Evolutionary conservation across 2,888 invertebrate species (phyloP), one percentile per base, ranked within the genome.

Genomic region (Aphidoletes aphidimyza): DNA sequence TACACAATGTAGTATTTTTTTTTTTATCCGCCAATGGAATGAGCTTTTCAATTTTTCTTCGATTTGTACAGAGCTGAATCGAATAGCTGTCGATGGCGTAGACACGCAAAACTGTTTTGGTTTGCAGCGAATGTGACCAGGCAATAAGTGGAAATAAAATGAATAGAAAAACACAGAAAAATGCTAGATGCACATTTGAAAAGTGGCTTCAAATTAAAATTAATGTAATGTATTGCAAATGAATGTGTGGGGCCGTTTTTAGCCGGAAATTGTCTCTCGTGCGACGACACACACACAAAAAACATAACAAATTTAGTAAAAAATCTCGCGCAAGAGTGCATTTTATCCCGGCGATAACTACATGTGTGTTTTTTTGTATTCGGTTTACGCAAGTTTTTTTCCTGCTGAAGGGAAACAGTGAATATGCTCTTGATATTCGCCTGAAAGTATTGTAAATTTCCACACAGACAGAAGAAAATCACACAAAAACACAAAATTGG

Each of bases 201-300:
- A 69, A 69, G 11, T 69, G 69, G n/a, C 30, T 30, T 30, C 14
- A 69, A 69, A 69, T 69, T 69, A 69, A 69, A 69, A 69, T 69
- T 69, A 69, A 69, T 69, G 69, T 14, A 30, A 30, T 54, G 26
- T 54, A 54, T 26, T 26, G 30, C 69, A 30, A 69, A 26, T 30
- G 30, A 22, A 22, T 26, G 54, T n/a, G 3, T 26, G 26, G 11
- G 1, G 22, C 14, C 42, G 42, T 42, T 42, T 42, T 14, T 6
- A 42, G 42, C 42, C 42, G 42, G 42, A 42, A 42, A 42, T 42
- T 14, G 8, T 14, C 8, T 14, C 42, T 6, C 6, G 6, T 42
- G 42, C 8, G 42, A n/a, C n/a, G n/a, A n/a, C n/a, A n/a, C n/a
- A n/a, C n/a, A n/a, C n/a, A n/a, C n/a, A n/a, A n/a, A n/a, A n/a